A percentile compares a stretch with the other conserved stretches of the same genome.
Conservation (phyloP, 1,140 invertebrate species). For the Dreissena polymorpha region DNA sequence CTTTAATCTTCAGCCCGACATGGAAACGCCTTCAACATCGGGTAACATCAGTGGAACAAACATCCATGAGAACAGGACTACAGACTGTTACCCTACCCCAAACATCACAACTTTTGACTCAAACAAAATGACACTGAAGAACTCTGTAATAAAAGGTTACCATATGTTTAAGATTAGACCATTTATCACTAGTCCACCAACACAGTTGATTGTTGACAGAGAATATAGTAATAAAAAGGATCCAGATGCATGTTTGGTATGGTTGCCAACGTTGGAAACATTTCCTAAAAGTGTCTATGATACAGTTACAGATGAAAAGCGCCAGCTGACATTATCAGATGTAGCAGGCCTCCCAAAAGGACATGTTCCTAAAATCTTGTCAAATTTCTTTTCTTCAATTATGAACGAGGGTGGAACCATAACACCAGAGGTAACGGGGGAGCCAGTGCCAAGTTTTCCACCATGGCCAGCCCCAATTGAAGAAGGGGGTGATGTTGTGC, state of each 20-base stretch:
- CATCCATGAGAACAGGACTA: no score
- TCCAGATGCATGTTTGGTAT: constrained; percentile 31
- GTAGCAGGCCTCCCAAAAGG: constrained; percentile 31
- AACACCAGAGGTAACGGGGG: constrained; percentile 1
- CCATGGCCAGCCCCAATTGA: constrained; percentile 28
- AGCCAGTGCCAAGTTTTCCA: constrained; percentile 33
- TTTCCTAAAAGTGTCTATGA: not conserved
- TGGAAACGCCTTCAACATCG: no score
- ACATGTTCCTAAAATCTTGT: constrained; percentile 43
- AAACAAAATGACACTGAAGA: not conserved
- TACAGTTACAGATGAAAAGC: constrained; percentile 30
- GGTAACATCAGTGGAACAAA: no score
- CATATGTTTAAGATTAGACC: constrained; percentile 18
- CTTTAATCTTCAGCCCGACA: no score
- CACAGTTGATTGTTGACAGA: constrained; percentile 13
- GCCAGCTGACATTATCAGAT: constrained; percentile 9
- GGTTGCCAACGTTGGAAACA: constrained; percentile 19
- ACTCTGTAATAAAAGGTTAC: constrained; percentile 5
- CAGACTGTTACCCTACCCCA: no score
- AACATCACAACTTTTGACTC: no score
- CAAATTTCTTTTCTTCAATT: constrained; percentile 1
- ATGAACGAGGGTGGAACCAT: constrained; percentile 25
- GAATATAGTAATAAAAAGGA: constrained; percentile 15
- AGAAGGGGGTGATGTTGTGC: constrained; percentile 10
- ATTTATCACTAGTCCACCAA: constrained; percentile 6